Percentiles rank a stretch among this genome's conserved stretches.
Evolutionary conservation across 2,888 invertebrate genomes (phyloP).

Genomic region (Diaphora mendica): DNA sequence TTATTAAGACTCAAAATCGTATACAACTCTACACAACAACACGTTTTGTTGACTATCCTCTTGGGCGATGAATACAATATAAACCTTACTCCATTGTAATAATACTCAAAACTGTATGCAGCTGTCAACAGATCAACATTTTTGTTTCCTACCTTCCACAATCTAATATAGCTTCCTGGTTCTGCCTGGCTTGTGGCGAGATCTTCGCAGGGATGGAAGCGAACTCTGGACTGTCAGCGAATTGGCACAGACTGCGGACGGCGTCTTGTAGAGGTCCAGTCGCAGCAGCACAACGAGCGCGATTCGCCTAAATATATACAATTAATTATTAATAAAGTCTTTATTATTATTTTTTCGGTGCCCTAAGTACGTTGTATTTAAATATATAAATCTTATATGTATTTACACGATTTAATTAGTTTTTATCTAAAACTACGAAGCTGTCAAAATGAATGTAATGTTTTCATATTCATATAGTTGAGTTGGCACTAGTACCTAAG

Average conservation of each 20-base stretch:
- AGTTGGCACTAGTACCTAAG: too few relatives aligned
- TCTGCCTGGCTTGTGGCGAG: conserved; percentile 92
- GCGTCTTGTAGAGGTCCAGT: conserved; percentile 95
- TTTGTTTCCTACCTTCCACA: conserved; percentile 88
- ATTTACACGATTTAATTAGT: too few relatives aligned
- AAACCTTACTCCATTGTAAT: background rate
- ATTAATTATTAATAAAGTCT: background rate
- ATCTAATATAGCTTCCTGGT: conserved; percentile 95
- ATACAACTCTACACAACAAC: too few relatives aligned
- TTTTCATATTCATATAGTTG: too few relatives aligned
- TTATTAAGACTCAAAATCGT: too few relatives aligned
- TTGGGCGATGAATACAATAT: background rate
- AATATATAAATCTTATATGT: too few relatives aligned
- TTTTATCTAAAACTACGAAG: too few relatives aligned
- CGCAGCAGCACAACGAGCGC: conserved; percentile 90
- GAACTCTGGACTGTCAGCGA: conserved; percentile 97
- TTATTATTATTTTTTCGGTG: too few relatives aligned
- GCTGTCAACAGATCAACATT: background rate
- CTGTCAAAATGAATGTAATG: too few relatives aligned
- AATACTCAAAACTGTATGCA: background rate
- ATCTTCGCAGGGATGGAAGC: conserved; percentile 96
- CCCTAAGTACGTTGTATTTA: too few relatives aligned
- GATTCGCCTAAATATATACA: conserved; percentile 80
- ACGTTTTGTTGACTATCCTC: too few relatives aligned
- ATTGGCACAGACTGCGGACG: conserved; percentile 96